These are phyloP conservation scores for Brachyopa scutellaris DNA, from an alignment of 2,888 invertebrate genomes.

Conservation along the genomic window DNA sequence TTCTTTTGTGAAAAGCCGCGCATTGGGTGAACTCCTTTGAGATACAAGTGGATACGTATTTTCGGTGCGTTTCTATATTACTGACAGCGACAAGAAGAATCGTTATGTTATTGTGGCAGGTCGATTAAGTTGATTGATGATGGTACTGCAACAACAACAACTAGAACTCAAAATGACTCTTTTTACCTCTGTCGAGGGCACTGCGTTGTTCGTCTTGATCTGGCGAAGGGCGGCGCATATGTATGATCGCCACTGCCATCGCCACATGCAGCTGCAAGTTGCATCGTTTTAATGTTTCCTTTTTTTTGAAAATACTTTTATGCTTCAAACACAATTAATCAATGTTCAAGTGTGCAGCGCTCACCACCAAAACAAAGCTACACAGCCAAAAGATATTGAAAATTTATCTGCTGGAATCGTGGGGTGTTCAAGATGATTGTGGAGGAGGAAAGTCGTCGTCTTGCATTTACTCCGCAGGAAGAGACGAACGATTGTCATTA, in stretches of 20 bases:
- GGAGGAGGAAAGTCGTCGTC: constrained; percentile 48
- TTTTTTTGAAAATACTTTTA: constrained; percentile 46
- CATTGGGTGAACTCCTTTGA: constrained; percentile 1
- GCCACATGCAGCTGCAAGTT: constrained; percentile 42
- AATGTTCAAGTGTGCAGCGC: constrained; percentile 46
- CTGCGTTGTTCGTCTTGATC: constrained; percentile 53
- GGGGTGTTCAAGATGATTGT: constrained; percentile 46
- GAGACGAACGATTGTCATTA: constrained; percentile 73
- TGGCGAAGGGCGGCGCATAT: constrained; percentile 10
- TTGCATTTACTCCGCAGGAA: constrained; percentile 32
- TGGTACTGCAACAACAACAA: constrained; percentile 38
- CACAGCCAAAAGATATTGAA: constrained; percentile 41
- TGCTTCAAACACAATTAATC: constrained; percentile 58
- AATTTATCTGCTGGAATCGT: constrained; percentile 31
- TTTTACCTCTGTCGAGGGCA: constrained; percentile 45
- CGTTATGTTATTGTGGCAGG: constrained; percentile 69
- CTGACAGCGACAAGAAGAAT: constrained; percentile 3
- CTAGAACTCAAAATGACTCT: constrained; percentile 47
- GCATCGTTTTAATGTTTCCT: constrained; percentile 47
- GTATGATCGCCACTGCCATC: background rate
- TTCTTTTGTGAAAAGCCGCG: constrained; percentile 1
- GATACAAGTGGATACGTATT: background rate
- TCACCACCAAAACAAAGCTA: constrained; percentile 27
- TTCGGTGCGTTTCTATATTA: background rate
- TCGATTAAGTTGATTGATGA: constrained; percentile 72